Percentiles rank a stretch among this genome's conserved stretches.
Conservation (phyloP, 1,140 invertebrate species). For the Periplaneta americana region DNA sequence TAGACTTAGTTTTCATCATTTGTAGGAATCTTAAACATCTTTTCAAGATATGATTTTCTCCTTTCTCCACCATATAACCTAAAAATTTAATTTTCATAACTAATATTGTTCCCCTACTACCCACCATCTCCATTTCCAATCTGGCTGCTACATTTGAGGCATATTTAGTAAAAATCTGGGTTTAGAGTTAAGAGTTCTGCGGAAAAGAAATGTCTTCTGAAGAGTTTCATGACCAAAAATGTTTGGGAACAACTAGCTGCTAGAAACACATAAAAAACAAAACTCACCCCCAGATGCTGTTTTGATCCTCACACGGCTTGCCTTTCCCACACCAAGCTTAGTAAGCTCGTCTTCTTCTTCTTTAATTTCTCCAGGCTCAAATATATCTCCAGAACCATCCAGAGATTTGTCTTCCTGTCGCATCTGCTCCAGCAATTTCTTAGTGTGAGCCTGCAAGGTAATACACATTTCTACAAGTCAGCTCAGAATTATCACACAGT, state of each 20-base stretch:
- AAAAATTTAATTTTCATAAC: no score
- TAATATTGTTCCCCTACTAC: no score
- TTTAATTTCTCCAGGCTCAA: constrained; percentile 31
- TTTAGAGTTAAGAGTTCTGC: not conserved
- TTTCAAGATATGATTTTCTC: not conserved
- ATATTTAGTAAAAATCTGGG: not conserved
- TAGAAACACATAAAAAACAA: not conserved
- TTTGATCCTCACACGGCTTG: constrained; percentile 15
- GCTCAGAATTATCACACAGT: constrained; percentile 21
- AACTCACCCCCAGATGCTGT: constrained; percentile 15
- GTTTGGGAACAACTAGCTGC: no score
- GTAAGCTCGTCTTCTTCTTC: constrained; percentile 31
- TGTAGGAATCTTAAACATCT: no score
- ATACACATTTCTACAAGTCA: not conserved
- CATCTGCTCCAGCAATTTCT: constrained; percentile 44
- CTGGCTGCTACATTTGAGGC: no score
- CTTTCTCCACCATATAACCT: not conserved
- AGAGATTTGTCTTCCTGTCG: constrained; percentile 39
- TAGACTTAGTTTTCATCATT: no score
- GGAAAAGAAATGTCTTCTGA: no score
- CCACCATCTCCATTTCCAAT: no score
- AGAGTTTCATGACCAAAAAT: no score
- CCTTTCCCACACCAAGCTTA: constrained; percentile 24
- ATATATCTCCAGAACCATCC: constrained; percentile 38
- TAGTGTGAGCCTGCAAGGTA: constrained; percentile 38